These are phyloP conservation scores for Micromussa lordhowensis DNA, from an alignment of 92 coral and sea anemone species.

Conservation along the genomic window DNA sequence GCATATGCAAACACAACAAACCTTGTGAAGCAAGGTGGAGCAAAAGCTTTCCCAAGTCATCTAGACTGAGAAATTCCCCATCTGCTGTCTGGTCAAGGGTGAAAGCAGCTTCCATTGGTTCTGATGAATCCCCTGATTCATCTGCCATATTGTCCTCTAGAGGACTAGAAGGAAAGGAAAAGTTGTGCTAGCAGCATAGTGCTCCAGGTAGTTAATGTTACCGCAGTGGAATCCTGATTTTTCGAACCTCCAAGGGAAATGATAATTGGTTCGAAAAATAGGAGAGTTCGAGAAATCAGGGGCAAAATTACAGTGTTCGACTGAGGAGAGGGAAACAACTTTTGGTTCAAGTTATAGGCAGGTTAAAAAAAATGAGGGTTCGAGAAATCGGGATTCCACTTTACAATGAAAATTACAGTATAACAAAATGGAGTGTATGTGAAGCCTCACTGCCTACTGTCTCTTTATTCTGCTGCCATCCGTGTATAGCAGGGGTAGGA, in stretches of 20 bases:
- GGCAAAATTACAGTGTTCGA: too few relatives aligned
- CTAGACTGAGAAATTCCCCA: slow-evolving; percentile 78
- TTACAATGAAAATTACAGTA: too few relatives aligned
- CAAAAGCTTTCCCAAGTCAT: slow-evolving; percentile 67
- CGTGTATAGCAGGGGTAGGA: not conserved
- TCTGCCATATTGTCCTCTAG: not conserved
- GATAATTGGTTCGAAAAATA: too few relatives aligned
- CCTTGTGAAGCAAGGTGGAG: slow-evolving; percentile 56
- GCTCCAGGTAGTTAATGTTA: not conserved
- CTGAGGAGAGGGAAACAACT: too few relatives aligned
- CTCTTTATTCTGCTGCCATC: not conserved
- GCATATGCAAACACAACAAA: not conserved
- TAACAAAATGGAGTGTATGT: not conserved
- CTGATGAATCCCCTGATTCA: slow-evolving; percentile 5
- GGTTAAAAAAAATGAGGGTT: too few relatives aligned
- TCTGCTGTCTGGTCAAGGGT: slow-evolving; percentile 67
- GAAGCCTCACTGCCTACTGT: not conserved
- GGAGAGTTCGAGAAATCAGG: too few relatives aligned
- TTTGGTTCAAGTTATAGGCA: too few relatives aligned
- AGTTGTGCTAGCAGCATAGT: not conserved
- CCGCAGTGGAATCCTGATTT: too few relatives aligned
- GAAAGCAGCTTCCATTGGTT: slow-evolving; percentile 25
- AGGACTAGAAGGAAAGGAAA: not conserved
- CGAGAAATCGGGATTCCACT: too few relatives aligned
- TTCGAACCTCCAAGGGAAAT: too few relatives aligned